These are phyloP conservation scores for Thumatha senex DNA, from an alignment of 2,888 invertebrate genomes.

Conservation along the genomic window DNA sequence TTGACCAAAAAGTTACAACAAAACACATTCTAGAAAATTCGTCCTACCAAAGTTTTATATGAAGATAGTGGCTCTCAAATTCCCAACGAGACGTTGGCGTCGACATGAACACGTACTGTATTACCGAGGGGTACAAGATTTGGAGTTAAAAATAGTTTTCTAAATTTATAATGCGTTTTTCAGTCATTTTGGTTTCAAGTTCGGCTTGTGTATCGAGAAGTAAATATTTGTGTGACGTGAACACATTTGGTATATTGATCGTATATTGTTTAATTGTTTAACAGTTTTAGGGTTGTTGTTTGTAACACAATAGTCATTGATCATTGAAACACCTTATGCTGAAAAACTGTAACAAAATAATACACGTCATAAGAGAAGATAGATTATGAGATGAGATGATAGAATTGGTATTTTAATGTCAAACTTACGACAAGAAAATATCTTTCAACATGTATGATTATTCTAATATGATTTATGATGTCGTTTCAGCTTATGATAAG, in stretches of 20 bases:
- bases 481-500: too few species aligned
- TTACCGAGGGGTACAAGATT: conserved; percentile 30
- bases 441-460: too few species aligned
- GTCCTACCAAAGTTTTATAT: conserved; percentile 27
- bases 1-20: too few species aligned
- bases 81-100: conserved; percentile 4
- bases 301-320: not conserved
- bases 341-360: too few species aligned
- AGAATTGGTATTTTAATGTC: too few species aligned
- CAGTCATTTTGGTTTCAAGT: conserved; percentile 34
- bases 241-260: conserved; percentile 15
- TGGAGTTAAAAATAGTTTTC: conserved; percentile 40
- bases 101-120: conserved; percentile 11
- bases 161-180: conserved; percentile 37
- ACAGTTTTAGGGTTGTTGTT: not conserved
- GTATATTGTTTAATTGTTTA: conserved; percentile 4
- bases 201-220: conserved; percentile 17
- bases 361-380: too few species aligned
- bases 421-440: too few species aligned
- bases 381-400: too few species aligned
- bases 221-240: conserved; percentile 8
- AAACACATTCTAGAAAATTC: not conserved
- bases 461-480: too few species aligned
- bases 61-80: conserved; percentile 2
- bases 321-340: not conserved